phyloP scores from a whole-genome alignment of 2,797 vertebrate species.

The Lepilemur ruficaudatus region DNA sequence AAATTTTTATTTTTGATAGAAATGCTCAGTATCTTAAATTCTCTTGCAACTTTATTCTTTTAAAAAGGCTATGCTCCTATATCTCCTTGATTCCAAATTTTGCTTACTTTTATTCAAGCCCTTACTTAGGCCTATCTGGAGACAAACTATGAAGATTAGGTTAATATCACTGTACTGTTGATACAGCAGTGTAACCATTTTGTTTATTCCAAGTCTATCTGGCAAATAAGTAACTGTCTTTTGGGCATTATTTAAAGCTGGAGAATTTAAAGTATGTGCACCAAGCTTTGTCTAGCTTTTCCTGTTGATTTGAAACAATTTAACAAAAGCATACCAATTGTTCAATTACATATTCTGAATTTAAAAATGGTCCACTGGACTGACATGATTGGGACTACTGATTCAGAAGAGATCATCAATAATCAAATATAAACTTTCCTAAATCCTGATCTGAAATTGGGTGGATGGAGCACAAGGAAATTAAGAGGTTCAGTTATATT shows the following conservation, averaged over 20 bases:
- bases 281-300: not conserved
- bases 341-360: not conserved
- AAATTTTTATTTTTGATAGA: not conserved
- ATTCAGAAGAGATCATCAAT: not conserved
- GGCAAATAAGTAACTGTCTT: not conserved
- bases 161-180: not conserved
- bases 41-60: conserved; percentile 1
- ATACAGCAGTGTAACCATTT: not conserved
- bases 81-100: not conserved
- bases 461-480: not conserved
- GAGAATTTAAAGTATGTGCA: not conserved
- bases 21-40: conserved; percentile 12
- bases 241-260: not conserved
- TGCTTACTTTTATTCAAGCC: not conserved
- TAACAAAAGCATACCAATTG: not conserved
- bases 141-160: not conserved
- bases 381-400: not conserved
- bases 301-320: not conserved
- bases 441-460: not conserved
- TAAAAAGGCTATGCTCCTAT: not conserved
- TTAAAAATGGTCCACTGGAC: not conserved
- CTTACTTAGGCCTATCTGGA: not conserved
- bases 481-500: not conserved
- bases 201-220: not conserved
- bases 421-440: not conserved